These are phyloP conservation scores for Tarsius wallacei DNA, from an alignment of 2,797 vertebrate genomes.

Conservation along the genomic window DNA sequence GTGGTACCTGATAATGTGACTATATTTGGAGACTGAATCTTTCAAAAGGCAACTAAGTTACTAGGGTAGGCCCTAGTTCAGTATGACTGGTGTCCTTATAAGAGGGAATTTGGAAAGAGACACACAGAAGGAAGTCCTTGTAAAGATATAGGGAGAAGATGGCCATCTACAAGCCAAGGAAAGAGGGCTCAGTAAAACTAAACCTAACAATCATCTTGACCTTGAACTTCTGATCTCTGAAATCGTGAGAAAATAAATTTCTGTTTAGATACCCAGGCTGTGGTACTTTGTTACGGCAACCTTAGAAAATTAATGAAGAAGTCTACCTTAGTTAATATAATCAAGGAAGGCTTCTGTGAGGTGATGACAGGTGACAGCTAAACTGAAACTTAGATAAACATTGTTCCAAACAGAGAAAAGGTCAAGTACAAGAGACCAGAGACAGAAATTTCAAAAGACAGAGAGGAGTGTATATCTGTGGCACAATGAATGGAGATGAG, in stretches of 20 bases:
- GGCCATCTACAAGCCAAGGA: not conserved
- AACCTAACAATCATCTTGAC: not conserved
- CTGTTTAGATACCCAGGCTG: not conserved
- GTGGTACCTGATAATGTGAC: not conserved
- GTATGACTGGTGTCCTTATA: not conserved
- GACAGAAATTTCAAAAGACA: not conserved
- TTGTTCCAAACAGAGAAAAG: not conserved
- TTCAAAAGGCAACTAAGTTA: not conserved
- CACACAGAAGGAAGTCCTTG: not conserved
- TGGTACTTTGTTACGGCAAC: not conserved
- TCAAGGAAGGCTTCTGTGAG: not conserved
- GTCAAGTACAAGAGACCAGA: not conserved
- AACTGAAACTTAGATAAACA: not conserved
- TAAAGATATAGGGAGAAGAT: not conserved
- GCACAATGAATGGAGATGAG: not conserved
- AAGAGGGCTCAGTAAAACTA: not conserved
- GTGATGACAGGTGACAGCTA: not conserved
- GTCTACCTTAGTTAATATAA: not conserved
- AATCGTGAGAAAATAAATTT: not conserved
- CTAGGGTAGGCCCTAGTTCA: not conserved
- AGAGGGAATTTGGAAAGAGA: not conserved
- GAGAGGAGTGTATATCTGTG: not conserved
- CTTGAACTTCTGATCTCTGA: not conserved
- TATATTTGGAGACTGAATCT: not conserved
- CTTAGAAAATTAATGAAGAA: not conserved